Evolutionary conservation across 1,140 invertebrate genomes (phyloP), one percentile per base, ranked within the genome.

Genomic region (Drosophila navojoa): DNA sequence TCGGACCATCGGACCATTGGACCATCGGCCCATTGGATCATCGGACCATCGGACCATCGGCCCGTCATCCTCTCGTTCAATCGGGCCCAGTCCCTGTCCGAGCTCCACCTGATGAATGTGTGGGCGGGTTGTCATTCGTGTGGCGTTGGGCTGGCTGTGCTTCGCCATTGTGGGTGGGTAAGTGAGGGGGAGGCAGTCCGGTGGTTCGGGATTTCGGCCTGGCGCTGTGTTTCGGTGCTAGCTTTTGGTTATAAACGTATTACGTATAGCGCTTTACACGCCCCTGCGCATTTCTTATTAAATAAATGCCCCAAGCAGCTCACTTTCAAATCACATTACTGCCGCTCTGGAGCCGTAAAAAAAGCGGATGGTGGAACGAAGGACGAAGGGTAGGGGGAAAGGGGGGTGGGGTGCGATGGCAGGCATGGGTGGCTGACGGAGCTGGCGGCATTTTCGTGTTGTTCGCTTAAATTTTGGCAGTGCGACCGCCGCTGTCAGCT

Each of bases 301-400:
- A 81, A 86, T 87, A 81, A 86, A 79, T 86, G 81, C 82, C 82
- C 86, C 57, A 59, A 81, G 76, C 82, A 87, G 82, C 77, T 81
- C 78, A 79, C 71, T 84, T 84, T 72, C 82, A 80, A 86, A 81
- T 77, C 75, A 85, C 64, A 86, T 81, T 77, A 77, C 69, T 32
- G 57, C 27, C 22, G 42, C 58, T 54, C 35, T 29, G 35, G 22
- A 55, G 62, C 60, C 49, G 22, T 57, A 32, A 13, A 29, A 15
- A 29, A 11, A 16, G 19, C 11, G 22, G n/a, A n/a, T n/a, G n/a
- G 47, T 19, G 9, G 16, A 54, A 19, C 7, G 5, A 11, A 16
- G 27, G 27, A 4, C 10, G 16, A 3, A 6, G n/a, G 11, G 9
- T 9, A 5, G 27, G 1, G 2, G 42, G 42, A 3, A 15, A 3